Conservation (phyloP, 1,140 invertebrate genomes). For the Brachionus sp. region DNA sequence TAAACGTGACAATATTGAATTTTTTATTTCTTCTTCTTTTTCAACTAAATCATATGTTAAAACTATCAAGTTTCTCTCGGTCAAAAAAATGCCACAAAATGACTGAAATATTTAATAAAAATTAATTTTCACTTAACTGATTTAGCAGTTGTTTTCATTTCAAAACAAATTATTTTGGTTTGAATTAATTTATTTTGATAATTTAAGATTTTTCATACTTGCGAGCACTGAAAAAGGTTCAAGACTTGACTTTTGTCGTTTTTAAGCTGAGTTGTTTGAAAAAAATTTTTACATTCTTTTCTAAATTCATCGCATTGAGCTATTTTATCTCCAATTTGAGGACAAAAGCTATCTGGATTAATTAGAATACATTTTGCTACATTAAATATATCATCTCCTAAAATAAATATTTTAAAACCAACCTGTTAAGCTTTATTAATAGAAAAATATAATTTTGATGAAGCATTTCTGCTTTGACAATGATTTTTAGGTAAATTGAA, state of each 20-base stretch:
- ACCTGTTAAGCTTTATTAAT: too few relatives aligned
- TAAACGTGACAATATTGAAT: not conserved
- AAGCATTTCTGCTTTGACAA: too few relatives aligned
- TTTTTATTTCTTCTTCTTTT: not conserved
- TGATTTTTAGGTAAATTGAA: too few relatives aligned
- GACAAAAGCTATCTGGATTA: not conserved
- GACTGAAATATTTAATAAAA: not conserved
- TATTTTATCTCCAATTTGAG: not conserved
- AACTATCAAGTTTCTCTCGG: not conserved
- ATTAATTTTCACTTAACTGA: too few relatives aligned
- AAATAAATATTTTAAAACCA: not conserved
- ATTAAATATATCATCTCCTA: not conserved
- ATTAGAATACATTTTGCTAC: not conserved
- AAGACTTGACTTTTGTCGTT: not conserved
- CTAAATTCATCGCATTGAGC: not conserved
- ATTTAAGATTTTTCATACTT: not conserved
- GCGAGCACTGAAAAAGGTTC: not conserved
- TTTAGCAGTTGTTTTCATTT: too few relatives aligned
- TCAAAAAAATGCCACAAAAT: not conserved
- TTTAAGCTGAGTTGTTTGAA: not conserved
- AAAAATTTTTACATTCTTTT: not conserved
- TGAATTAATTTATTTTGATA: not conserved
- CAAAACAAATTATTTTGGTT: too few relatives aligned
- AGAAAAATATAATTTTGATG: too few relatives aligned
- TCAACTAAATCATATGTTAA: not conserved